Conservation (phyloP, 2,888 invertebrate genomes). For the Netelia inedita region DNA sequence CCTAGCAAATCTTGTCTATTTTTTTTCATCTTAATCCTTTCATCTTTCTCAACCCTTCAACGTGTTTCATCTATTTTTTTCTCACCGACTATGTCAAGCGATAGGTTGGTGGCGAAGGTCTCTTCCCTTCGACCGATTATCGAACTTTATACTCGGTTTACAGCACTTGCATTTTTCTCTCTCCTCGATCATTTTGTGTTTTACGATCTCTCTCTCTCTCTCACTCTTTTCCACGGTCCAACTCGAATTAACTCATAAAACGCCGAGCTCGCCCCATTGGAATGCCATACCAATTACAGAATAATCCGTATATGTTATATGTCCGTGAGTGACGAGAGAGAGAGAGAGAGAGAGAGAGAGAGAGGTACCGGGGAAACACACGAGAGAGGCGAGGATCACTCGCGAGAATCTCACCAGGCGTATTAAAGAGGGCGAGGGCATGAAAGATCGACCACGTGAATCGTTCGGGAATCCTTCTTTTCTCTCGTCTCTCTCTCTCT, state of each 20-base stretch:
- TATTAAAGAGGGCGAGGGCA: conserved; percentile 21
- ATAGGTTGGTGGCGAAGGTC: not conserved
- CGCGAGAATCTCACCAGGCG: conserved; percentile 18
- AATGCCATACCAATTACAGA: conserved; percentile 83
- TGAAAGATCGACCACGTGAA: conserved; percentile 47
- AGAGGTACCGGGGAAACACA: conserved; percentile 50
- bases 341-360: conserved; percentile 54
- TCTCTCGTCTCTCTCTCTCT: conserved; percentile 2
- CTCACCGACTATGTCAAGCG: not conserved
- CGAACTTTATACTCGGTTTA: not conserved
- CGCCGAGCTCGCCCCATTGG: conserved; percentile 69
- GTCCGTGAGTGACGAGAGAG: conserved; percentile 40
- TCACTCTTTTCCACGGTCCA: conserved; percentile 41
- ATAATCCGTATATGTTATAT: conserved; percentile 54
- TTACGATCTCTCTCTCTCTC: conserved; percentile 7
- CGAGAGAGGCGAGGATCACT: conserved; percentile 58
- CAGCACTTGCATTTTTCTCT: not conserved
- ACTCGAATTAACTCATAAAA: conserved; percentile 83
- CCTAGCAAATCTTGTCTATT: conserved; percentile 67
- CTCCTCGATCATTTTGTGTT: not conserved
- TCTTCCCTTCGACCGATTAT: conserved; percentile 29
- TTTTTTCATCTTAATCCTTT: conserved; percentile 43
- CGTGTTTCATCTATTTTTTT: conserved; percentile 21
- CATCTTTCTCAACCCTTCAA: conserved; percentile 46
- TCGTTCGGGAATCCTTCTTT: conserved; percentile 49